These are phyloP conservation scores for Phenganax subtilis DNA, from an alignment of 92 coral and sea anemone species.

Conservation along the genomic window DNA sequence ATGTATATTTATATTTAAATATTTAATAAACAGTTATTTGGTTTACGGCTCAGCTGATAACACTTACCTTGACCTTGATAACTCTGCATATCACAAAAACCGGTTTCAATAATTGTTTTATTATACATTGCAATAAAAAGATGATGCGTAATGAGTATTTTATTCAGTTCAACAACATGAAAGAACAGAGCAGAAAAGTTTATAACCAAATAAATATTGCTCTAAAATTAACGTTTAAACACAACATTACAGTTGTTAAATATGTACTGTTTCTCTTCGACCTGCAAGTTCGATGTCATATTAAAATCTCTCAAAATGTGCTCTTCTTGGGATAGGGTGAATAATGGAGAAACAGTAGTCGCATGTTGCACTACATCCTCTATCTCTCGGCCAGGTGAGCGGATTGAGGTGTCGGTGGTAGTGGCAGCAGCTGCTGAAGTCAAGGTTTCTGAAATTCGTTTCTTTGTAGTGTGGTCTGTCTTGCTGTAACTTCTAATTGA, in stretches of 20 bases:
- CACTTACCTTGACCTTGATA: too few relatives aligned
- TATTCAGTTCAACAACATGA: too few relatives aligned
- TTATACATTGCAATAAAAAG: too few relatives aligned
- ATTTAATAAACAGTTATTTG: too few relatives aligned
- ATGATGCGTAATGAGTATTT: too few relatives aligned
- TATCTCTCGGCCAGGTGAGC: background rate
- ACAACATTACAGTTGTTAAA: background rate
- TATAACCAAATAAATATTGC: too few relatives aligned
- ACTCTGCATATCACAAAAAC: too few relatives aligned
- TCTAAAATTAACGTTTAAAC: too few relatives aligned
- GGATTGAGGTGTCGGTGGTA: background rate
- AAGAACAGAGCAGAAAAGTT: too few relatives aligned
- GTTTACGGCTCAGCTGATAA: too few relatives aligned
- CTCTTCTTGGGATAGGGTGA: background rate
- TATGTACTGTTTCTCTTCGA: background rate
- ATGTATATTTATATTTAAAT: too few relatives aligned
- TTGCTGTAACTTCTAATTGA: conserved; percentile 34
- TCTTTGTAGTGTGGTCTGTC: conserved; percentile 28
- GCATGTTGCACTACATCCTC: background rate
- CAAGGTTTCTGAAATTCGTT: conserved; percentile 31
- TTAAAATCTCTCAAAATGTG: background rate
- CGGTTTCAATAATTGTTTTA: too few relatives aligned
- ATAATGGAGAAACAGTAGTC: background rate
- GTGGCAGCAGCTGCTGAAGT: conserved; percentile 7
- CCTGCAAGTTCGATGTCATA: background rate